Conservation (phyloP, 2,113 vertebrate genomes). For the Sminthopsis crassicaudata region DNA sequence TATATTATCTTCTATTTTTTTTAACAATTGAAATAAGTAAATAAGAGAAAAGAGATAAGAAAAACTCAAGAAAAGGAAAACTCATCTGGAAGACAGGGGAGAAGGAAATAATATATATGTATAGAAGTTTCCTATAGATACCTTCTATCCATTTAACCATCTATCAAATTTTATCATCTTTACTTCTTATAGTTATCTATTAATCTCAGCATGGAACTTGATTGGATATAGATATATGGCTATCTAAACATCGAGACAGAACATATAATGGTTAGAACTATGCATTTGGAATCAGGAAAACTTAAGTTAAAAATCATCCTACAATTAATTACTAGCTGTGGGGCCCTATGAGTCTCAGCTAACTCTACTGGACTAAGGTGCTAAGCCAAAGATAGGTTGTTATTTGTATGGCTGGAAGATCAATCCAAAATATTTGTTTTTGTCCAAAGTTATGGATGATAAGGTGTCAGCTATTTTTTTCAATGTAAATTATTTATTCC, state of each 20-base stretch:
- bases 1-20: neutral
- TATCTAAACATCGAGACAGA: neutral
- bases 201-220: neutral
- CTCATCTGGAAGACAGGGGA: constrained; percentile 34
- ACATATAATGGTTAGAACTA: neutral
- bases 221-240: constrained; percentile 3
- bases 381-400: neutral
- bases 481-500: constrained; percentile 1
- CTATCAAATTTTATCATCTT: neutral
- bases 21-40: constrained; percentile 26
- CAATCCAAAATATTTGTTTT: neutral
- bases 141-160: neutral
- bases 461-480: neutral
- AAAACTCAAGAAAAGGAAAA: neutral
- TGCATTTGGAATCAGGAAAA: neutral
- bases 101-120: neutral
- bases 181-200: neutral
- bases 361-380: neutral
- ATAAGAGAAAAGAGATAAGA: neutral
- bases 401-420: neutral
- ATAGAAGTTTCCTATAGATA: neutral
- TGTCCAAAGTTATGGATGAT: neutral
- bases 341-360: neutral
- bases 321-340: neutral
- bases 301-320: neutral